Evolutionary conservation across 2,888 invertebrate species (phyloP), one percentile per base, ranked within the genome.

Genomic region (Gortyna flavago): DNA sequence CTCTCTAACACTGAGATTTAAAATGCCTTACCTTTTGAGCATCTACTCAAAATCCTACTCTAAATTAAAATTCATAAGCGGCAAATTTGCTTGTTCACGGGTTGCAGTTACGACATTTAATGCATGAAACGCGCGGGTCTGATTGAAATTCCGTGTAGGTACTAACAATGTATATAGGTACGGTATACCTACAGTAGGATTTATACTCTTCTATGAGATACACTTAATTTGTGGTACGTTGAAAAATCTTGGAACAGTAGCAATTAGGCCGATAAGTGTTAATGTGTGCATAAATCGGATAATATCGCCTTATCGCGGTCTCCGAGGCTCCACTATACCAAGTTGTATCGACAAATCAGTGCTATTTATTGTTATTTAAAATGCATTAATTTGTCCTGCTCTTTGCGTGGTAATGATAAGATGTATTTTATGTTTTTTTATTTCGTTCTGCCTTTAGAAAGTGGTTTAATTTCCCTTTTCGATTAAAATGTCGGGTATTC

Each of bases 121-220:
- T 62, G 48, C 13, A 32, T 67, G 32, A 44, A 35, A 2, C 6
- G 29, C 38, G 71, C 82, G 66, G 88, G 91, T 91, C 94, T 96
- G 96, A 96, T 96, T 96, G 96, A 96, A 96, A 96, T 96, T 96
- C 96, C 96, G 91, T 96, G 96, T n/a, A n/a, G n/a, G n/a, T 96
- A 94, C 93, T 93, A 93, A 93, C 95, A 94, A 93, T 95, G 95
- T 95, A 93, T 94, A 94, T 93, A 92, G 76, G 91, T 91, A 93
- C 91, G 92, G 92, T 92, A 91, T 93, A 93, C 93, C 93, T 94
- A 95, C 94, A 94, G 94, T 92, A 93, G 90, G 89, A 93, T 93
- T 94, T 94, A 94, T 93, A 93, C 93, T 94, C 93, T 93, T 93
- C 93, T 92, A 92, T 91, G 93, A 92, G 94, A 93, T 93, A 93